Conservation (phyloP, 2,797 vertebrate species). For the Alfaro cultratus region DNA sequence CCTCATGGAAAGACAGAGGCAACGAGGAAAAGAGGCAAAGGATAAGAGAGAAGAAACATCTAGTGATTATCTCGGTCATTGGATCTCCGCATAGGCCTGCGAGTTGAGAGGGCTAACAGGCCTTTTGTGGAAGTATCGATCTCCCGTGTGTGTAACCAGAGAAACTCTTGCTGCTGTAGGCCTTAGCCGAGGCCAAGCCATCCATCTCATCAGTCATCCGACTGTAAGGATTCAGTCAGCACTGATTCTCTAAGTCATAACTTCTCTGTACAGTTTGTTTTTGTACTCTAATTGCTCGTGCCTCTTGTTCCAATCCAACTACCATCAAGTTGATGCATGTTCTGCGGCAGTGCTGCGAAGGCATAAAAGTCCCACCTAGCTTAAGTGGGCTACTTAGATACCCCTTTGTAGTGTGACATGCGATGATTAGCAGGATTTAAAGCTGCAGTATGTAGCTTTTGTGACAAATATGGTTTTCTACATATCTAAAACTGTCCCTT, state of each 20-base stretch:
- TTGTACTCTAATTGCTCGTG: constrained; percentile 52
- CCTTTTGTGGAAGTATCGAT: constrained; percentile 73
- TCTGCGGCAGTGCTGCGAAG: constrained; percentile 12
- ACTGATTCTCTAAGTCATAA: constrained; percentile 66
- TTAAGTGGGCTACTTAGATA: constrained; percentile 41
- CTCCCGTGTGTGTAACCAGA: constrained; percentile 71
- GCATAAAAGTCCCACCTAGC: constrained; percentile 41
- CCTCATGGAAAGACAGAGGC: constrained; percentile 42
- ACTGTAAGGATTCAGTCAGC: constrained; percentile 56
- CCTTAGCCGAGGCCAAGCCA: constrained; percentile 58
- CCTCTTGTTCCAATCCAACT: constrained; percentile 34
- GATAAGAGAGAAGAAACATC: constrained; percentile 28
- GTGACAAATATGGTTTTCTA: too few relatives aligned
- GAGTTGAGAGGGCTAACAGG: constrained; percentile 51
- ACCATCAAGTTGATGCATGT: constrained; percentile 30
- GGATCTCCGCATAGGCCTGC: constrained; percentile 70
- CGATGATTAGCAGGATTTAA: constrained; percentile 46
- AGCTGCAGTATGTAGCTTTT: background rate
- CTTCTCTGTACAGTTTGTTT: constrained; percentile 55
- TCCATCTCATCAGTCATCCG: constrained; percentile 66
- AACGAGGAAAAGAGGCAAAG: constrained; percentile 11
- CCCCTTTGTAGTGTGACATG: constrained; percentile 43
- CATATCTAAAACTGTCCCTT: too few relatives aligned
- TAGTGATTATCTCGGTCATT: constrained; percentile 68
- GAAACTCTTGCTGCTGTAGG: constrained; percentile 68